phyloP scores from a whole-genome alignment of 2,888 invertebrate genomes.

The Resseliella maxima region DNA sequence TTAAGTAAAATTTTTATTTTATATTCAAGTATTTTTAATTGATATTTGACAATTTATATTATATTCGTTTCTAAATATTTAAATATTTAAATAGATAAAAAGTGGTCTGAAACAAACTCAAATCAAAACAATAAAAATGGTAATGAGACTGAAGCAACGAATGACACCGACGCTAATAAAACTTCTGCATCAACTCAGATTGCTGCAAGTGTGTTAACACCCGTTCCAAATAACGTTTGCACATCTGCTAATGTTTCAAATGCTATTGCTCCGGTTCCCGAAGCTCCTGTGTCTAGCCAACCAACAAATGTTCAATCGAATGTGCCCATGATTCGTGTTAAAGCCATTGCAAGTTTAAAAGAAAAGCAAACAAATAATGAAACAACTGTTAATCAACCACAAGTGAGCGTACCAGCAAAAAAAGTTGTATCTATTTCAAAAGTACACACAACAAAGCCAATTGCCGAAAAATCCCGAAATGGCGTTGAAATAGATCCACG shows the following conservation, averaged over 20 bases:
- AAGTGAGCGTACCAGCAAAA: background rate
- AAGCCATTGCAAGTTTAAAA: background rate
- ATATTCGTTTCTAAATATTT: background rate
- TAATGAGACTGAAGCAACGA: background rate
- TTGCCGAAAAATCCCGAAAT: no score
- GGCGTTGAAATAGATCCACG: background rate
- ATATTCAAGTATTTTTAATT: no score
- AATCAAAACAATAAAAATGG: background rate
- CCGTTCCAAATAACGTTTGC: no score
- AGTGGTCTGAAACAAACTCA: background rate
- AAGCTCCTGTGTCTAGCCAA: background rate
- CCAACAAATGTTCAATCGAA: background rate
- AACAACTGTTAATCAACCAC: background rate
- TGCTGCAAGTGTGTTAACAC: background rate
- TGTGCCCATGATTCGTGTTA: background rate
- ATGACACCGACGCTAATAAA: background rate
- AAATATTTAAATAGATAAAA: background rate
- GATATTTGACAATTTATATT: no score
- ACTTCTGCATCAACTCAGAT: background rate
- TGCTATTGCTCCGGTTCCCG: background rate
- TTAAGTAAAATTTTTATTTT: background rate
- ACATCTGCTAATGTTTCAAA: background rate
- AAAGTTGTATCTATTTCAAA: background rate
- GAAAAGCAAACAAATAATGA: background rate
- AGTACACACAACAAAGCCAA: no score